Evolutionary conservation across 2,888 invertebrate genomes (phyloP), one percentile per base, ranked within the genome.

Genomic region (Villa cingulata): DNA sequence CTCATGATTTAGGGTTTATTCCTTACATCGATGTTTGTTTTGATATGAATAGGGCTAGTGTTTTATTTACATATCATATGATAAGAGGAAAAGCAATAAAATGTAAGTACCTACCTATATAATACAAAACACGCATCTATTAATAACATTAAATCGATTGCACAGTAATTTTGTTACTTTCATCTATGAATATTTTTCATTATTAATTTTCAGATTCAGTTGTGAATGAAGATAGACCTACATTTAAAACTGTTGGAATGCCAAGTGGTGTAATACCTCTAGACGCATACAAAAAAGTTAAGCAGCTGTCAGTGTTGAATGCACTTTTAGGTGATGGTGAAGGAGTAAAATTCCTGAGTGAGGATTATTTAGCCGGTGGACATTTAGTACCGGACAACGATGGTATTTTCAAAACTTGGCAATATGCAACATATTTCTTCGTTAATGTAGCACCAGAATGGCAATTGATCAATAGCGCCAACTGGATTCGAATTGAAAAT

Each of bases 331-430:
- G n/a, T 16, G 27, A 27, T 14, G 46, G 37, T 29, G 60, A 61
- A 23, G 57, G 59, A 2, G 49, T 60, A n/a, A n/a, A n/a, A 20
- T 70, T 65, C 51, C 60, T 68, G 23, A 60, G 55, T 37, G n/a
- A n/a, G 59, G 56, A 42, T 62, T 62, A 4, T 70, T 57, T 57
- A 43, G 58, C 70, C 2, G 57, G 70, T 34, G 73, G 73, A 3
- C 74, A 74, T 55, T 57, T 74, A 46, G 62, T 71, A 6, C 72
- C 74, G 5, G 70, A 69, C 55, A 71, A 65, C 5, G 74, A 74
- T 60, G 72, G 72, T 55, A 56, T 71, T 20, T 65, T 66, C 49
- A 62, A 63, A 10, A 59, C 66, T 39, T 64, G 65, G 52, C 72
- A 73, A 54, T 64, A 61, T 48, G 62, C 69, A 2, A 72, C 72